Conservation (phyloP, 1,140 invertebrate genomes). For the Drosophila ogumai region DNA sequence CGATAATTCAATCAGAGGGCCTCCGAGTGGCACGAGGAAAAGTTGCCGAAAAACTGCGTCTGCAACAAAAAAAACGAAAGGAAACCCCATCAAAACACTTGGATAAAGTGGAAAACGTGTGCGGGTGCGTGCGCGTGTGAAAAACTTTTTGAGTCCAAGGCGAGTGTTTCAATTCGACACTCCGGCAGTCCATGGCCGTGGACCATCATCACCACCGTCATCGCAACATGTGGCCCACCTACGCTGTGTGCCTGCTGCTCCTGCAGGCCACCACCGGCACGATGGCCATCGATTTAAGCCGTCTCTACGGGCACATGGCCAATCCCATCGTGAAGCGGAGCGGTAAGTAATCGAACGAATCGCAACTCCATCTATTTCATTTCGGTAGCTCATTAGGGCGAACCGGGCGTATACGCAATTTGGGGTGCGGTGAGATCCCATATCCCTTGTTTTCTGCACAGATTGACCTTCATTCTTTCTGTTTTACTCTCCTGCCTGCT, state of each 20-base stretch:
- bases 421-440: not conserved
- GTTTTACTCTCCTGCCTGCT: not conserved
- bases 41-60: conserved; percentile 29
- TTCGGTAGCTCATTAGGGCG: conserved; percentile 32
- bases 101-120: conserved; percentile 72
- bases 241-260: conserved; percentile 63
- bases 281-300: conserved; percentile 84
- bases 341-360: conserved; percentile 67
- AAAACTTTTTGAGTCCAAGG: conserved; percentile 40
- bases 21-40: conserved; percentile 23
- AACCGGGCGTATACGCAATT: conserved; percentile 28
- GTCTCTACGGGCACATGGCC: conserved; percentile 82
- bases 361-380: conserved; percentile 18
- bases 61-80: conserved; percentile 29
- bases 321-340: conserved; percentile 79
- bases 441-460: not conserved
- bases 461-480: conserved; percentile 26
- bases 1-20: conserved; percentile 68
- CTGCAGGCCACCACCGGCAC: conserved; percentile 62
- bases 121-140: conserved; percentile 53
- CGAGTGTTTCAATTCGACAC: conserved; percentile 61
- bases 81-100: conserved; percentile 71
- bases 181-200: conserved; percentile 48
- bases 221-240: conserved; percentile 70
- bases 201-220: conserved; percentile 53